Evolutionary conservation across 2,888 invertebrate species (phyloP).

Genomic region (Sarcophaga carnaria): DNA sequence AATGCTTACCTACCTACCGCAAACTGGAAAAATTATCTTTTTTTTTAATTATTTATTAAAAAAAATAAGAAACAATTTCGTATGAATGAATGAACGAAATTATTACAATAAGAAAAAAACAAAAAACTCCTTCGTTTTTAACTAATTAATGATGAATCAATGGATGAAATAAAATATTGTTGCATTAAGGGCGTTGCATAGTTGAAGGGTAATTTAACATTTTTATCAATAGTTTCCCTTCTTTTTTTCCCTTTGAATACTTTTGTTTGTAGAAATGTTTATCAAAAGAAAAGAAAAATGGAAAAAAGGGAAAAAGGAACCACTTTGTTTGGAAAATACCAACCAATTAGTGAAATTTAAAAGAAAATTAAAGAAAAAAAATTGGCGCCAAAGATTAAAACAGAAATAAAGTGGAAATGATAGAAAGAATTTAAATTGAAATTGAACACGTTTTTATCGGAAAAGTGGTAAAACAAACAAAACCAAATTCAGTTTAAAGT

Average conservation of each 20-base stretch:
- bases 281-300: neutral
- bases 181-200: constrained; percentile 34
- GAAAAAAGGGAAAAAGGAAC: neutral
- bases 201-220: constrained; percentile 24
- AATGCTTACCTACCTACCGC: no score
- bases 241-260: neutral
- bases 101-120: neutral
- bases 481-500: constrained; percentile 4
- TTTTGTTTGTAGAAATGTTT: neutral
- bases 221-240: constrained; percentile 32
- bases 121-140: neutral
- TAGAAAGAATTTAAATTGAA: neutral
- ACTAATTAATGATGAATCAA: neutral
- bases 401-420: neutral
- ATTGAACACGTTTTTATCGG: constrained; percentile 27
- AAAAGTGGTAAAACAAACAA: constrained; percentile 21
- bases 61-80: no score
- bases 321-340: constrained; percentile 41
- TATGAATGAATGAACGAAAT: neutral
- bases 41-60: neutral
- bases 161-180: neutral
- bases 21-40: no score
- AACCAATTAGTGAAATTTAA: constrained; percentile 48
- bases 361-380: constrained; percentile 11
- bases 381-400: constrained; percentile 50